Evolutionary conservation across 2,113 vertebrate genomes (phyloP).

Genomic region (Lampris megalopsis): DNA sequence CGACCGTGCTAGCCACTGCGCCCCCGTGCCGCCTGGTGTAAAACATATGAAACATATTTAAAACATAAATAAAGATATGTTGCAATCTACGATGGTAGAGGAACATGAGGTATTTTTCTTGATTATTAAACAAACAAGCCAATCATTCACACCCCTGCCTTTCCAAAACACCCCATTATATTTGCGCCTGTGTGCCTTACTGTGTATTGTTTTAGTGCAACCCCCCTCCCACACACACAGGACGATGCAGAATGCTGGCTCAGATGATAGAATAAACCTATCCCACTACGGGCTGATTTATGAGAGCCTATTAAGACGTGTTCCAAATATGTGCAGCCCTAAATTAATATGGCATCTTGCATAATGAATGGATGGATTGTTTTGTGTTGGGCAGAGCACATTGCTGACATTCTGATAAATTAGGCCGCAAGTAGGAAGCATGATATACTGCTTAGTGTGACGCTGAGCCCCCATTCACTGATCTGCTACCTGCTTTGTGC

Average conservation of each 20-base stretch:
- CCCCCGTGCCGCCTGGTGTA: too few species aligned
- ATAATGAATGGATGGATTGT: slow-evolving; percentile 64
- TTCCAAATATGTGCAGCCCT: slow-evolving; percentile 39
- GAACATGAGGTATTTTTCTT: not conserved
- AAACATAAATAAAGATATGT: not conserved
- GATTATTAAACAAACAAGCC: not conserved
- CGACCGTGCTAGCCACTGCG: too few species aligned
- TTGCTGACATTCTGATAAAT: slow-evolving; percentile 64
- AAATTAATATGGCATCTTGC: slow-evolving; percentile 50
- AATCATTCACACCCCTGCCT: not conserved
- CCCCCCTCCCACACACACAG: slow-evolving; percentile 16
- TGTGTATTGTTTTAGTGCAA: slow-evolving; percentile 45
- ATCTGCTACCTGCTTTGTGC: slow-evolving; percentile 43
- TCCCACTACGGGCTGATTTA: slow-evolving; percentile 55
- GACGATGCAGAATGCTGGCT: slow-evolving; percentile 33
- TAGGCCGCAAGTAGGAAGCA: slow-evolving; percentile 32
- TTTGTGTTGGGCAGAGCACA: slow-evolving; percentile 47
- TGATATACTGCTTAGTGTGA: slow-evolving; percentile 34
- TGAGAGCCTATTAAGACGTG: slow-evolving; percentile 45
- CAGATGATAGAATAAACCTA: slow-evolving; percentile 30
- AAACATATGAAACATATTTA: too few species aligned
- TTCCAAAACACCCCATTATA: not conserved
- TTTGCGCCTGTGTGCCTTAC: slow-evolving; percentile 24
- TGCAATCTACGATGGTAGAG: not conserved
- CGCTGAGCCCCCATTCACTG: slow-evolving; percentile 28